phyloP scores from a whole-genome alignment of 2,113 vertebrate species.

The Hypomesus transpacificus region DNA sequence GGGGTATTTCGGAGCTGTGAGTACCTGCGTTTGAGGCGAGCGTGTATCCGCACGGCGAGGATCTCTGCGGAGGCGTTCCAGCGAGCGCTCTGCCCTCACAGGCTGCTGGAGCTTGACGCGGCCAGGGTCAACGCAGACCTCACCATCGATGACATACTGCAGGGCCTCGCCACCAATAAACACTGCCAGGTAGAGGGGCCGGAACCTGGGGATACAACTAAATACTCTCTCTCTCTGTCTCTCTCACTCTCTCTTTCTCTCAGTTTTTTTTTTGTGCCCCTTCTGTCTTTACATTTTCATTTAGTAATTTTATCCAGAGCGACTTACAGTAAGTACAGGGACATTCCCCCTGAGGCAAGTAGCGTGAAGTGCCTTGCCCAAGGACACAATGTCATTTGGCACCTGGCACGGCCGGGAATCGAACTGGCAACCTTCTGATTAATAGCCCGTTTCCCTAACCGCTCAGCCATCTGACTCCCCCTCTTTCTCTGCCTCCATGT shows the following conservation, averaged over 20 bases:
- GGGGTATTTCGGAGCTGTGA: slow-evolving; percentile 91
- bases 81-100: slow-evolving; percentile 90
- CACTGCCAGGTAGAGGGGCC: slow-evolving; percentile 66
- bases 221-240: neutral
- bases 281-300: too few relatives aligned
- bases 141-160: slow-evolving; percentile 94
- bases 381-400: too few relatives aligned
- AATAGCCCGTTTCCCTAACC: too few relatives aligned
- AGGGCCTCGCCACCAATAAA: slow-evolving; percentile 90
- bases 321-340: too few relatives aligned
- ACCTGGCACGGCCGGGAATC: too few relatives aligned
- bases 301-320: too few relatives aligned
- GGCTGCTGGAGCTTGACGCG: slow-evolving; percentile 91
- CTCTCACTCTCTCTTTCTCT: neutral
- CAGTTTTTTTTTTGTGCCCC: too few relatives aligned
- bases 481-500: too few relatives aligned
- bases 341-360: too few relatives aligned
- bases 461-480: too few relatives aligned
- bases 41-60: slow-evolving; percentile 91
- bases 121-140: slow-evolving; percentile 94
- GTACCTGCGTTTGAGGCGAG: slow-evolving; percentile 86
- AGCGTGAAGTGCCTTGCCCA: too few relatives aligned
- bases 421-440: too few relatives aligned
- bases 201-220: neutral
- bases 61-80: slow-evolving; percentile 96